A percentile compares a stretch with the other conserved stretches of the same genome.
phyloP scores from a whole-genome alignment of 2,113 vertebrate species.

The Thinocorus orbignyianus region DNA sequence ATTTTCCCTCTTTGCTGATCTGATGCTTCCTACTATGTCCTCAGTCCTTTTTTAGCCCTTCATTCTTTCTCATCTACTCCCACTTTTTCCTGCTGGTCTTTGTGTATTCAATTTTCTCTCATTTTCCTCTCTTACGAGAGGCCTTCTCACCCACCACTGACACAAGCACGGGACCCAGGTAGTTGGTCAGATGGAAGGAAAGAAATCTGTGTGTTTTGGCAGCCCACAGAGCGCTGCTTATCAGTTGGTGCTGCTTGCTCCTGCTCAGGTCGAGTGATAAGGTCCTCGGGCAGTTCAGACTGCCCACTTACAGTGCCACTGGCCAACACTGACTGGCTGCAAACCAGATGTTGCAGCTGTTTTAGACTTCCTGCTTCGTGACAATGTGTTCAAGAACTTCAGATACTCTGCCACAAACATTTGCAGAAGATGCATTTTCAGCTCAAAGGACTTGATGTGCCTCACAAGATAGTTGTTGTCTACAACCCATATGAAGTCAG shows the following conservation, averaged over 20 bases:
- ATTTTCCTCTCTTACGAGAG: not conserved
- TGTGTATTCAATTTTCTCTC: not conserved
- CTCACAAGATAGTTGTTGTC: not conserved
- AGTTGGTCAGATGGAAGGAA: not conserved
- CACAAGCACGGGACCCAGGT: not conserved
- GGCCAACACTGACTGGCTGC: not conserved
- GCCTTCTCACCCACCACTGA: not conserved
- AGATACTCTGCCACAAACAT: not conserved
- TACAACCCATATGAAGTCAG: not conserved
- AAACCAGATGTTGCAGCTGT: not conserved
- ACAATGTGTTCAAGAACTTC: not conserved
- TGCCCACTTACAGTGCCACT: not conserved
- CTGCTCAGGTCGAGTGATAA: accelerated
- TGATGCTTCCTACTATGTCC: not conserved
- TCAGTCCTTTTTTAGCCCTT: not conserved
- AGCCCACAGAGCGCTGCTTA: not conserved
- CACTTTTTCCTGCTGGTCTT: not conserved
- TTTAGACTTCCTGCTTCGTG: not conserved
- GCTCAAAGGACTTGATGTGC: not conserved
- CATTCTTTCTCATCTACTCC: not conserved
- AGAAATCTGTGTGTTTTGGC: not conserved
- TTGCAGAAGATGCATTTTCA: not conserved
- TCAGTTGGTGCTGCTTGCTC: not conserved
- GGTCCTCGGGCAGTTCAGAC: not conserved
- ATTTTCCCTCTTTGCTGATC: not conserved